Evolutionary conservation across 2,888 invertebrate genomes (phyloP).

Genomic region (Acleris literana): DNA sequence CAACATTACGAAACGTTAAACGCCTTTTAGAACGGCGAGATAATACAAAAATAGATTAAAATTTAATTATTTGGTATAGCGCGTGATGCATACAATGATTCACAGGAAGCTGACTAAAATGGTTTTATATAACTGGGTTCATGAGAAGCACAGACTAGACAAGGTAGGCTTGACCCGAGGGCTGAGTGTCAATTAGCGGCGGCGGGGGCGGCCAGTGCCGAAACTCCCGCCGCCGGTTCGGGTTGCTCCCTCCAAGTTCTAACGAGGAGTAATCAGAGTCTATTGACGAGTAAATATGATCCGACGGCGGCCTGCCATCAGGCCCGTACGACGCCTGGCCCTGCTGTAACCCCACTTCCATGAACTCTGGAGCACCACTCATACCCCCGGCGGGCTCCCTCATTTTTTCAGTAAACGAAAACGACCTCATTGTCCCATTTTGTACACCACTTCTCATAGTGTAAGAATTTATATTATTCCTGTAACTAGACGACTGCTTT

Average conservation of each 20-base stretch:
- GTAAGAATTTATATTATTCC: conserved; percentile 92
- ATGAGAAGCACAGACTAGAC: conserved; percentile 74
- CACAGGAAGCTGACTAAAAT: conserved; percentile 78
- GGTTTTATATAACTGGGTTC: conserved; percentile 52
- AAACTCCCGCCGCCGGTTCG: conserved; percentile 72
- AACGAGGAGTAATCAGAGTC: conserved; percentile 94
- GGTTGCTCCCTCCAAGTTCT: conserved; percentile 85
- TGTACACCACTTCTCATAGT: conserved; percentile 86
- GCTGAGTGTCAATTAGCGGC: conserved; percentile 71
- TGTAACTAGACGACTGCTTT: conserved; percentile 84
- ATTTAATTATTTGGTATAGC: conserved; percentile 82
- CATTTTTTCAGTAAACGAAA: conserved; percentile 83
- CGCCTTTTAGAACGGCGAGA: conserved; percentile 72
- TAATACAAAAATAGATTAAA: conserved; percentile 81
- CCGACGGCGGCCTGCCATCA: conserved; percentile 89
- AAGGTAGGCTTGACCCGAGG: conserved; percentile 78
- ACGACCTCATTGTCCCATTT: conserved; percentile 84
- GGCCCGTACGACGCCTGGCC: conserved; percentile 72
- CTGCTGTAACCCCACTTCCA: conserved; percentile 65
- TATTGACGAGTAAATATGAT: conserved; percentile 95
- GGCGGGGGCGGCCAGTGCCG: conserved; percentile 79
- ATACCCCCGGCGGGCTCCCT: conserved; percentile 67
- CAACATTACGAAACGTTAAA: conserved; percentile 64
- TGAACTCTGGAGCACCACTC: conserved; percentile 86
- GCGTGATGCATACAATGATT: conserved; percentile 74